phyloP scores from a whole-genome alignment of 1,140 invertebrate species.

The Lasaia peninsularis region DNA sequence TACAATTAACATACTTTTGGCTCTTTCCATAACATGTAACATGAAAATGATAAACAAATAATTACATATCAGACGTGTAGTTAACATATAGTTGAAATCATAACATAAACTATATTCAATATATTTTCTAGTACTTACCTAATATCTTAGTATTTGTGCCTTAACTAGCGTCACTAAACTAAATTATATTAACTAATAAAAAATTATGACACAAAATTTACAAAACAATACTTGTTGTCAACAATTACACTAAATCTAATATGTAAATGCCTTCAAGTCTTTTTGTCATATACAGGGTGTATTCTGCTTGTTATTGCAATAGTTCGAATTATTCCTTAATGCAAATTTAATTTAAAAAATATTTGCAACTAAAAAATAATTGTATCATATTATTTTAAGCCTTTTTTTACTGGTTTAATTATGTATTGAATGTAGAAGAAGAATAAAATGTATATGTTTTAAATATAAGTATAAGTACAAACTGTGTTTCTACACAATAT shows the following conservation, averaged over 20 bases:
- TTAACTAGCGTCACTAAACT: constrained; percentile 1
- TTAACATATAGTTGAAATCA: neutral
- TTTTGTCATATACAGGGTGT: constrained; percentile 10
- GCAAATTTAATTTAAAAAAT: too few species aligned
- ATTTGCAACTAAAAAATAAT: too few species aligned
- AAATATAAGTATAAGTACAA: too few species aligned
- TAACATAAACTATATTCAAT: neutral
- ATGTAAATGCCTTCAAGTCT: constrained; percentile 37
- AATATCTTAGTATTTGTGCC: constrained; percentile 6
- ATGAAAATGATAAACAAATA: too few species aligned
- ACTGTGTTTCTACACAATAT: too few species aligned
- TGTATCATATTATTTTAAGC: too few species aligned
- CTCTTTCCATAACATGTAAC: too few species aligned
- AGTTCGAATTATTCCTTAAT: too few species aligned
- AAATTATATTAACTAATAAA: constrained; percentile 16
- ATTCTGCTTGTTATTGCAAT: neutral
- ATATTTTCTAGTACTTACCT: constrained; percentile 5
- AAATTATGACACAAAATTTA: constrained; percentile 28
- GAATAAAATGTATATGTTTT: too few species aligned
- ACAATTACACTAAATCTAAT: constrained; percentile 14
- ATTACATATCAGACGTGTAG: neutral
- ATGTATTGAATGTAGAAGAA: too few species aligned
- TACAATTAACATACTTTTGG: too few species aligned
- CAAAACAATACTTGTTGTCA: constrained; percentile 13
- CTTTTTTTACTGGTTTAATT: too few species aligned